A percentile compares a stretch with the other conserved stretches of the same genome.
These are phyloP conservation scores for Tupaia chinensis DNA, from an alignment of 2,113 vertebrate genomes.

Conservation along the genomic window DNA sequence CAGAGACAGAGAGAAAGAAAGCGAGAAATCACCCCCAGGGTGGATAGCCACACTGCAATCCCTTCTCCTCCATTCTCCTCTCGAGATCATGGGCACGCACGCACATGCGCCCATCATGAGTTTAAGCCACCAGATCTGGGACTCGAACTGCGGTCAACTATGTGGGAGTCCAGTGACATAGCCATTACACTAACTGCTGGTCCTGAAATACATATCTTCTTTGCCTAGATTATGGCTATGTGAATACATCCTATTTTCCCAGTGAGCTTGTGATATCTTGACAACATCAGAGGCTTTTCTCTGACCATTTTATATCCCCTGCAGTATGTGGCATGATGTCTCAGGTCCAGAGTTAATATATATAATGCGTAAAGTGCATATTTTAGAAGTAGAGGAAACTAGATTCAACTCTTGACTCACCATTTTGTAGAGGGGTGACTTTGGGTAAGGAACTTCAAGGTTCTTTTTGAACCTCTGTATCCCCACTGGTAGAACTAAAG, in stretches of 20 bases:
- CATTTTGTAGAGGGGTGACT: not conserved
- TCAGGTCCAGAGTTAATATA: not conserved
- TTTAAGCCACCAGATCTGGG: too few relatives aligned
- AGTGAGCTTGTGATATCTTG: not conserved
- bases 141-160: too few relatives aligned
- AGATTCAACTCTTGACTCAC: not conserved
- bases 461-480: not conserved
- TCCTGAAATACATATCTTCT: not conserved
- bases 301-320: not conserved
- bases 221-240: not conserved
- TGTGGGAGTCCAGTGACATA: too few relatives aligned
- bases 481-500: not conserved
- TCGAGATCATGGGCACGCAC: too few relatives aligned
- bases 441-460: not conserved
- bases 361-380: too few relatives aligned
- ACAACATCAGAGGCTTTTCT: not conserved
- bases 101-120: too few relatives aligned
- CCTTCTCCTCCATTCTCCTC: too few relatives aligned
- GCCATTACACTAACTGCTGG: too few relatives aligned
- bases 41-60: too few relatives aligned
- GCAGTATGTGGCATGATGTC: not conserved
- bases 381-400: not conserved
- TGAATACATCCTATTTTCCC: not conserved
- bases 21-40: too few relatives aligned
- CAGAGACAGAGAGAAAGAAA: too few relatives aligned